Percentiles rank a stretch among this genome's conserved stretches.
Conservation (phyloP, 2,797 vertebrate species). For the Acropternis orthonyx region DNA sequence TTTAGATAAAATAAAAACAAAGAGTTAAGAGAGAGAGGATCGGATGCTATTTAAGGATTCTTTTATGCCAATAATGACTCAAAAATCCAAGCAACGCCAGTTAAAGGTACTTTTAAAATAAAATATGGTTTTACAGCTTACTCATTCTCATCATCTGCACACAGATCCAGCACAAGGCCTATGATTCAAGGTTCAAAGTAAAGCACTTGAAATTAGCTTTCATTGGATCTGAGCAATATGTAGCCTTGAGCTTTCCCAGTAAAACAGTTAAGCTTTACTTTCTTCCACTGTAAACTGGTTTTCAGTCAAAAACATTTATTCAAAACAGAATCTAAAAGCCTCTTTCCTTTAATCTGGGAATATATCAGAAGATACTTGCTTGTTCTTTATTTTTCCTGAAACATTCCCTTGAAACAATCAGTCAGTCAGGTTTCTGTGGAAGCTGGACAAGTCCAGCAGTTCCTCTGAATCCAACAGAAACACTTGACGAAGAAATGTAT, state of each 20-base stretch:
- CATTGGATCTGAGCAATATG: neutral
- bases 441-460: neutral
- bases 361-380: neutral
- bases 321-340: neutral
- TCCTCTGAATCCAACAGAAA: neutral
- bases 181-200: neutral
- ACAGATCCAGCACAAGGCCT: neutral
- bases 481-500: rapidly evolving
- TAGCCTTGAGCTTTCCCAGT: neutral
- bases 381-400: neutral
- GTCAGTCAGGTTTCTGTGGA: neutral
- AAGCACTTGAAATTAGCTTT: neutral
- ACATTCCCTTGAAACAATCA: neutral
- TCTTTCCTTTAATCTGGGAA: neutral
- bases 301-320: neutral
- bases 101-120: neutral
- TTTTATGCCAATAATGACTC: neutral
- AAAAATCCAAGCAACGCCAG: neutral
- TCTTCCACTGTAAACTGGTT: neutral
- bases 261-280: neutral
- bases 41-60: neutral
- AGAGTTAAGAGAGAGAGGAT: neutral
- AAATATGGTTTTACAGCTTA: neutral
- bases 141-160: neutral
- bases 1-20: neutral